Percentiles rank a stretch among this genome's conserved stretches.
Conservation (phyloP, 1,140 invertebrate genomes). For the Drosophila nasuta region DNA sequence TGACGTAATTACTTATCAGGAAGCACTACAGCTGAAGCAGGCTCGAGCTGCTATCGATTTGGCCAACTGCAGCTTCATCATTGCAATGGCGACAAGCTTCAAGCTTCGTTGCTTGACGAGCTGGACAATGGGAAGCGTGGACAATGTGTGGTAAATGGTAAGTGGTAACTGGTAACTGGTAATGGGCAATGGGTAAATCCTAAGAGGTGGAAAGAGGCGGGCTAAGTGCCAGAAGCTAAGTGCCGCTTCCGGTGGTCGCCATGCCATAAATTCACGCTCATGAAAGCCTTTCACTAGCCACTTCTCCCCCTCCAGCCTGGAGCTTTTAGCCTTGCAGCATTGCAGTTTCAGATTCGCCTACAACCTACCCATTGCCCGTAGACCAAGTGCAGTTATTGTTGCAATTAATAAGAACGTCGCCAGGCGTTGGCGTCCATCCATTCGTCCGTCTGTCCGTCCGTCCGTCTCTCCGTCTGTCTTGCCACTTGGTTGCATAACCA, state of each 20-base stretch:
- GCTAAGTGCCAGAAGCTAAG: constrained; percentile 75
- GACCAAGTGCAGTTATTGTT: constrained; percentile 73
- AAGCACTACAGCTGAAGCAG: constrained; percentile 15
- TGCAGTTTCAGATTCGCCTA: constrained; percentile 5
- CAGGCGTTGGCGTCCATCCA: constrained; percentile 29
- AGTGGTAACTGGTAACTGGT: neutral
- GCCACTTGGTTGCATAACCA: constrained; percentile 65
- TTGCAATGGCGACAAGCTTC: neutral
- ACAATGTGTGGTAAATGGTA: constrained; percentile 27
- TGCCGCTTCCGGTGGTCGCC: constrained; percentile 73
- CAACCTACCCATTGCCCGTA: constrained; percentile 2
- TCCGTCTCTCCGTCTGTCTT: constrained; percentile 33
- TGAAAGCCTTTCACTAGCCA: constrained; percentile 54
- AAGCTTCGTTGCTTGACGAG: constrained; percentile 40
- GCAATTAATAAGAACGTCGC: constrained; percentile 75
- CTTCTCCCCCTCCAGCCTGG: constrained; percentile 5
- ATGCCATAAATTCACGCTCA: constrained; percentile 71
- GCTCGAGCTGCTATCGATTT: constrained; percentile 22
- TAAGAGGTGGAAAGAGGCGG: constrained; percentile 7
- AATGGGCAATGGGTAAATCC: constrained; percentile 19
- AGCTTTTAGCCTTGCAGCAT: neutral
- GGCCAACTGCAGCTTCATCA: constrained; percentile 21
- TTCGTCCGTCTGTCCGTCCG: constrained; percentile 49
- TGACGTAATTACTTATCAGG: constrained; percentile 53
- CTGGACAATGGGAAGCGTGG: constrained; percentile 14